Evolutionary conservation across 1,140 invertebrate genomes (phyloP).

Genomic region (Dinoponera quadriceps): DNA sequence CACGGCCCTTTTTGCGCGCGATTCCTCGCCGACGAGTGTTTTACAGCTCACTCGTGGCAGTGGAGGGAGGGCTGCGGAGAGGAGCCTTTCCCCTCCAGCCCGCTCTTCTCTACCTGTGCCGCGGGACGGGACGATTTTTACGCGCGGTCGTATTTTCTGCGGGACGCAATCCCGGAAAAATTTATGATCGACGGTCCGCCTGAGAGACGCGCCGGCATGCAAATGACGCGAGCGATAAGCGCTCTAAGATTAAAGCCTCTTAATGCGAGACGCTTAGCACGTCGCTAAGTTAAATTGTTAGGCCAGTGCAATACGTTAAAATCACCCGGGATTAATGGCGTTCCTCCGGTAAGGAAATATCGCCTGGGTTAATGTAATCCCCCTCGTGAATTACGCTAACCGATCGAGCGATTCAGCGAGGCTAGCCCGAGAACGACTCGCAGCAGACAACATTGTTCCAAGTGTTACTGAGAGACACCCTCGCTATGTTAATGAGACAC

Average conservation of each 20-base stretch:
- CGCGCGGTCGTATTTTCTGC: slow-evolving; percentile 55
- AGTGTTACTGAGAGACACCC: neutral
- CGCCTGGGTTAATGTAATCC: slow-evolving; percentile 20
- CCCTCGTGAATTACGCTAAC: slow-evolving; percentile 43
- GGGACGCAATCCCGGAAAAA: slow-evolving; percentile 47
- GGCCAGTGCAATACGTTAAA: slow-evolving; percentile 41
- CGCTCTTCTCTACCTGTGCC: slow-evolving; percentile 38
- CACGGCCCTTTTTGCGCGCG: slow-evolving; percentile 54
- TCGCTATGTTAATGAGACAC: neutral
- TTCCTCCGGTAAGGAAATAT: slow-evolving; percentile 16
- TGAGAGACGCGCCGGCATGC: slow-evolving; percentile 47
- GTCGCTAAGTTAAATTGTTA: slow-evolving; percentile 51
- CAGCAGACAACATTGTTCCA: no score
- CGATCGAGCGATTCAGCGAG: neutral
- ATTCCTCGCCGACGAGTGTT: slow-evolving; percentile 45
- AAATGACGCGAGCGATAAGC: slow-evolving; percentile 50
- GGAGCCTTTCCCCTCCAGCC: neutral
- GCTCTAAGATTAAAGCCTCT: slow-evolving; percentile 46
- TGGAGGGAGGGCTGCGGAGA: neutral
- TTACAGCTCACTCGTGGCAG: neutral
- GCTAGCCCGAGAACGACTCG: slow-evolving; percentile 1
- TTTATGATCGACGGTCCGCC: slow-evolving; percentile 59
- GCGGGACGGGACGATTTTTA: slow-evolving; percentile 42
- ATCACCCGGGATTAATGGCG: slow-evolving; percentile 51
- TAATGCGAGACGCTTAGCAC: slow-evolving; percentile 32